Evolutionary conservation across 2,113 vertebrate species (phyloP).

Genomic region (Lophotis ruficrista): DNA sequence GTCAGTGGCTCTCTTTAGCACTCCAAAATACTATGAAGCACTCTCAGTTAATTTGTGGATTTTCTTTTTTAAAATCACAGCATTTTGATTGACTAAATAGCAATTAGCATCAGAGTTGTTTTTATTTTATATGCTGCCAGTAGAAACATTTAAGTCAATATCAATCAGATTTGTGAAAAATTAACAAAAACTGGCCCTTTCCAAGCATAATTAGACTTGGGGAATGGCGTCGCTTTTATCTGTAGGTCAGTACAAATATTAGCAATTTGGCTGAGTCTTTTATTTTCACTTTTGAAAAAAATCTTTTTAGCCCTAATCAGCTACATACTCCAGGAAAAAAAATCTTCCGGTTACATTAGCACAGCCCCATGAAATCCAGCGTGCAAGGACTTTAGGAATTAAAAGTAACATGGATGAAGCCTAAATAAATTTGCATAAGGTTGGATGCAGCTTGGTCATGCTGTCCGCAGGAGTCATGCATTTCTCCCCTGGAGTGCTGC

Average conservation of each 20-base stretch:
- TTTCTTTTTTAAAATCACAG: conserved; percentile 15
- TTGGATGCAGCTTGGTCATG: neutral
- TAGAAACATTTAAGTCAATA: conserved; percentile 45
- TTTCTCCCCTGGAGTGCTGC: neutral
- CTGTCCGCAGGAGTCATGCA: neutral
- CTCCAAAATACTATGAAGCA: neutral
- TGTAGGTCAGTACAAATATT: conserved; percentile 33
- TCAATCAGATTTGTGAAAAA: conserved; percentile 36
- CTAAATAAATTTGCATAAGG: neutral
- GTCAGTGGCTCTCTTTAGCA: neutral
- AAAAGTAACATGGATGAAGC: neutral
- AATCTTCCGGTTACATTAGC: neutral
- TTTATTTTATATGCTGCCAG: conserved; percentile 29
- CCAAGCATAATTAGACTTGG: conserved; percentile 31
- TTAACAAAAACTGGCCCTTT: conserved; percentile 16
- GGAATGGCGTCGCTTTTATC: neutral
- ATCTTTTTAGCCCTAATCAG: neutral
- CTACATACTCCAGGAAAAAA: neutral
- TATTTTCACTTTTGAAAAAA: neutral
- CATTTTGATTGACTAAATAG: conserved; percentile 43
- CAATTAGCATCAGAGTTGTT: conserved; percentile 27
- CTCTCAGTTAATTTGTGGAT: neutral
- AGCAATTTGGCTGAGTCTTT: neutral
- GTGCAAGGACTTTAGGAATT: neutral
- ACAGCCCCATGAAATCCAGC: neutral